Evolutionary conservation across 2,113 vertebrate species (phyloP).

Genomic region (Ia io): DNA sequence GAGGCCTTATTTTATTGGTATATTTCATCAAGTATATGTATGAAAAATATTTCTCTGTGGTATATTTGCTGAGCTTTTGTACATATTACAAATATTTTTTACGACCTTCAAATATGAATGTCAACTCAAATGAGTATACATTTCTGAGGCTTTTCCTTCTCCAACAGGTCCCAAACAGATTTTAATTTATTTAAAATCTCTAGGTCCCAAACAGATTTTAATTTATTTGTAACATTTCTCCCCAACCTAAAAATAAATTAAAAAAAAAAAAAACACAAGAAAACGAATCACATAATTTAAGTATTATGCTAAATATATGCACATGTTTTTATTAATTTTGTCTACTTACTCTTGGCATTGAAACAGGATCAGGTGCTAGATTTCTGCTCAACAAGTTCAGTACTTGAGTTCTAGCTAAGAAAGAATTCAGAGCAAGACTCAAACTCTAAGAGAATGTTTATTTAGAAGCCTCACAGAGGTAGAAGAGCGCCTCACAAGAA

Average conservation of each 20-base stretch:
- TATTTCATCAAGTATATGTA: background rate
- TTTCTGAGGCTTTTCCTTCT: background rate
- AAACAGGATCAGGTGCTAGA: too few species aligned
- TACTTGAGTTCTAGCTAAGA: background rate
- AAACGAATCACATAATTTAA: background rate
- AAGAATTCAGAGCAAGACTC: background rate
- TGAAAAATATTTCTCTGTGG: background rate
- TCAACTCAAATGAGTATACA: background rate
- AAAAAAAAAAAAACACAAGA: background rate
- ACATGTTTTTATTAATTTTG: too few species aligned
- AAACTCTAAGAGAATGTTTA: background rate
- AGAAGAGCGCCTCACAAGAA: background rate
- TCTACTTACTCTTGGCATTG: too few species aligned
- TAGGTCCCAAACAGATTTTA: background rate
- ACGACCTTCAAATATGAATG: background rate
- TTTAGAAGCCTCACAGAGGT: background rate
- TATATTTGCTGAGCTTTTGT: background rate
- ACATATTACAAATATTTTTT: background rate
- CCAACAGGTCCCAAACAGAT: background rate
- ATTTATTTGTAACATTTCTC: conserved; percentile 6
- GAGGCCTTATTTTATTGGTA: background rate
- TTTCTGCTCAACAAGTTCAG: background rate
- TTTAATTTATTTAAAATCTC: conserved; percentile 28
- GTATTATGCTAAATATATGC: background rate
- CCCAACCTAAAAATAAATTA: background rate